Evolutionary conservation across 2,797 vertebrate species (phyloP), one percentile per base, ranked within the genome.

Genomic region (Myiothlypis coronata): DNA sequence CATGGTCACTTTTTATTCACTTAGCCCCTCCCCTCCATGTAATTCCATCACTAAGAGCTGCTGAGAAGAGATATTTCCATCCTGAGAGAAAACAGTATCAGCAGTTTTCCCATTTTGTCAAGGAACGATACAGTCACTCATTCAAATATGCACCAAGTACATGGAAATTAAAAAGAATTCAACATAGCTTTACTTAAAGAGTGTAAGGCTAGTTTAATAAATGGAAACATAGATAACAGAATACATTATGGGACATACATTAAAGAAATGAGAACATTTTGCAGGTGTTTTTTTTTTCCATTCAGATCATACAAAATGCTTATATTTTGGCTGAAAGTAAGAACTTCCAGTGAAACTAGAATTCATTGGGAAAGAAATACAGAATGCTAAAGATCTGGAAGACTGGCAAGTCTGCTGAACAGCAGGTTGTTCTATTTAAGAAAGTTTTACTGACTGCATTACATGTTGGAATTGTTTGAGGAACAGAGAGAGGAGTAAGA

Each of bases 111-210:
- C 22, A 21, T 64, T 64, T 81, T 63, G 81, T 61, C 80, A 93
- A 90, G 80, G 79, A 94, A 91, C 88, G 72, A 94, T 76, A 71
- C 4, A 67, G 44, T 93, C 77, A 92, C 32, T 87, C 52, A 61
- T 74, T 83, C 64, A 83, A 1, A 0, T 65, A 83, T 77, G 79
- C 76, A 77, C 35, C n/a, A 64, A 59, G 32, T n/a, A 24, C 50
- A 55, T 35, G 69, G 84, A 90, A 89, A 93, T 75, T 12, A 91
- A 83, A 47, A n/a, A 41, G 35, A 43, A 59, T 44, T 82, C 83
- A 65, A 88, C 89, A 90, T 22, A 69, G 11, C 43, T 88, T 83
- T 65, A 53, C 26, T 80, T 88, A 81, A 81, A 63, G 50, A 47
- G 16, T 12, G 7, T 34, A 68, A 77, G 6, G 8, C 20, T 90